Evolutionary conservation across 2,797 vertebrate species (phyloP).

Genomic region (Cheirogaleus major): DNA sequence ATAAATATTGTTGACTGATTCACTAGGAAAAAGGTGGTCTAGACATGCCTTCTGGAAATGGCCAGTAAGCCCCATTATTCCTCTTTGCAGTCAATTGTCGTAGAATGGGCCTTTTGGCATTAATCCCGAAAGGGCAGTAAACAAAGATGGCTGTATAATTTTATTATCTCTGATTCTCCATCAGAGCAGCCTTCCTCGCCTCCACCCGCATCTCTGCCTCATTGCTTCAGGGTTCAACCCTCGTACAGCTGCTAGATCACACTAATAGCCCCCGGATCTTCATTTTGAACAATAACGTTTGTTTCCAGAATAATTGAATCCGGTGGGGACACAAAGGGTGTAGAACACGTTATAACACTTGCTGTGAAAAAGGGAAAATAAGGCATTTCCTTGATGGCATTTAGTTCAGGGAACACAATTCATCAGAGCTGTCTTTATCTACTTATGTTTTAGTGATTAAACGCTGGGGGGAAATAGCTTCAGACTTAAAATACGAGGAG

Average conservation of each 20-base stretch:
- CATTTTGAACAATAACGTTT: conserved; percentile 64
- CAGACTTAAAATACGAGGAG: conserved; percentile 84
- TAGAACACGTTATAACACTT: conserved; percentile 70
- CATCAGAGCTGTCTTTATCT: conserved; percentile 85
- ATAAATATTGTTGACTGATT: conserved; percentile 37
- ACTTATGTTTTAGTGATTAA: conserved; percentile 85
- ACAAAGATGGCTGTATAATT: conserved; percentile 49
- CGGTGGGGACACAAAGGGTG: conserved; percentile 67
- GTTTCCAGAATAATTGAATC: conserved; percentile 73
- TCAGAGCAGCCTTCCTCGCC: conserved; percentile 52
- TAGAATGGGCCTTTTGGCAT: conserved; percentile 54
- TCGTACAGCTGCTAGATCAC: conserved; percentile 70
- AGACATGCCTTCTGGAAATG: conserved; percentile 51
- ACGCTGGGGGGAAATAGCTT: conserved; percentile 85
- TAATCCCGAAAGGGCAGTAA: conserved; percentile 39
- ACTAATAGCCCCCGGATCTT: conserved; percentile 74
- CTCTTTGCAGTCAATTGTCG: background rate
- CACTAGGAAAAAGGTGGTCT: conserved; percentile 11
- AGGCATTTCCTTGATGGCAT: conserved; percentile 79
- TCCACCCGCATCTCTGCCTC: conserved; percentile 72
- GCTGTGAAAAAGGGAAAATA: conserved; percentile 61
- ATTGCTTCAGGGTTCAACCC: conserved; percentile 75
- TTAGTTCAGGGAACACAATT: conserved; percentile 85
- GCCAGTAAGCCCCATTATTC: conserved; percentile 31
- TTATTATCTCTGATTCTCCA: conserved; percentile 8